A percentile compares a stretch with the other conserved stretches of the same genome.
Evolutionary conservation across 2,797 vertebrate species (phyloP).

Genomic region (Todus mexicanus): DNA sequence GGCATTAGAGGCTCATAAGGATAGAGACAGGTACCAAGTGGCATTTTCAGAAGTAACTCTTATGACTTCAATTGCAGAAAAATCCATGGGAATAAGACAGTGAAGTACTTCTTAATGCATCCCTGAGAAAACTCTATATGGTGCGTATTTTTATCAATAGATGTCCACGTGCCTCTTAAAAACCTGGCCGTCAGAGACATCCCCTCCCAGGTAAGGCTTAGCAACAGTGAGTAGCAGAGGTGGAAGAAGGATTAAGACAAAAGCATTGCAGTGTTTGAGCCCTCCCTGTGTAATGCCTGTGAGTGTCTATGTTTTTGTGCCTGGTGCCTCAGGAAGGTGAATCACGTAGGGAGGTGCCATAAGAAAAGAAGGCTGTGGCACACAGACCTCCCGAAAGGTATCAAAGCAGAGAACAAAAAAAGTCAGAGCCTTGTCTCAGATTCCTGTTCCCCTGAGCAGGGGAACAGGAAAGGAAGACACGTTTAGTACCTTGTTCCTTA

Average conservation of each 20-base stretch:
- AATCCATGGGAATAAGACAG: neutral
- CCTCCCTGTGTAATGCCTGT: neutral
- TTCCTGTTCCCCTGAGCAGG: neutral
- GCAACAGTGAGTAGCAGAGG: neutral
- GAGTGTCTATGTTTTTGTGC: neutral
- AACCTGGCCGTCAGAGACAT: neutral
- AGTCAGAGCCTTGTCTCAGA: neutral
- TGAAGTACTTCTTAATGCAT: neutral
- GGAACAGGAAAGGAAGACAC: neutral
- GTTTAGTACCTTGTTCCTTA: slow-evolving; percentile 14
- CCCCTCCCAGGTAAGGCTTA: accelerated
- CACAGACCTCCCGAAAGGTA: neutral
- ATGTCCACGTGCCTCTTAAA: neutral
- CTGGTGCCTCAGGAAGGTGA: neutral
- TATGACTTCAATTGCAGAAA: neutral
- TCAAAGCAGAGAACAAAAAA: neutral
- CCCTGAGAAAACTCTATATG: neutral
- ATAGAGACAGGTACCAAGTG: neutral
- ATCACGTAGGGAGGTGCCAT: accelerated
- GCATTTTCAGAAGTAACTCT: neutral
- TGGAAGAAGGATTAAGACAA: neutral
- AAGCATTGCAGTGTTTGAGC: neutral
- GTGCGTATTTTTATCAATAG: neutral
- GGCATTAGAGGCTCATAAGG: neutral
- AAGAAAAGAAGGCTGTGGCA: neutral